Base-by-base conservation (phyloP, 2,113 vertebrate genomes). In the Apeltes quadracus region DNA sequence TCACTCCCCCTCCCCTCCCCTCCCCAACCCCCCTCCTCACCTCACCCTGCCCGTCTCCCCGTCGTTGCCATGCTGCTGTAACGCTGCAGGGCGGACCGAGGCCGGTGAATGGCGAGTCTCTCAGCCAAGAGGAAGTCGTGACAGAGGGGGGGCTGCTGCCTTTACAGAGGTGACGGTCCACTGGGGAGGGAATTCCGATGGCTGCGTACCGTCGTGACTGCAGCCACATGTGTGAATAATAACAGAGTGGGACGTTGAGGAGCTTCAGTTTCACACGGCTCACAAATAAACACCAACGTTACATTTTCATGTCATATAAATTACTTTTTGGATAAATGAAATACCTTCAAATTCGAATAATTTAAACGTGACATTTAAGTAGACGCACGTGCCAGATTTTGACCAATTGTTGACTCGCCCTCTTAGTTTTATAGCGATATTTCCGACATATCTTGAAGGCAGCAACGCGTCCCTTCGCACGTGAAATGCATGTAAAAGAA, bases 61-160 rank as follows among this genome's bases (percentile, higher is more conserved):
- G 43, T 53, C 79, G 75, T 79, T 82, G 67, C 83, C 81, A 74
- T 76, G 78, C 77, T 78, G 76, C 79, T 73, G 39, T 74, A 43
- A 69, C 59, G 48, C 65, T 59, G 29, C n/a, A 62, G 79, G 78
- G 78, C 83, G 65, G 75, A 57, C 32, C 22, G 23, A 69, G 46
- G n/a, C n/a, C 1, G 57, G 15, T 64, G 71, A 73, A 43, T 73
- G 71, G 66, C 75, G 64, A 16, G 70, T 39, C 38, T 11, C 55
- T 53, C 69, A 75, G 62, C 75, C 85, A 81, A 74, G 72, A 63
- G 41, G 71, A 9, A 61, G 78, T 61, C 0, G 11, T 8, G 71
- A 61, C 63, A 8, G 66, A 58, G 80, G 39, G 53, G 81, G 27
- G 2, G 29, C 76, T n/a, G n/a, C n/a, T n/a, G 79, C 78, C 63